Evolutionary conservation across 1,140 invertebrate genomes (phyloP).

Genomic region (Wasmannia auropunctata): DNA sequence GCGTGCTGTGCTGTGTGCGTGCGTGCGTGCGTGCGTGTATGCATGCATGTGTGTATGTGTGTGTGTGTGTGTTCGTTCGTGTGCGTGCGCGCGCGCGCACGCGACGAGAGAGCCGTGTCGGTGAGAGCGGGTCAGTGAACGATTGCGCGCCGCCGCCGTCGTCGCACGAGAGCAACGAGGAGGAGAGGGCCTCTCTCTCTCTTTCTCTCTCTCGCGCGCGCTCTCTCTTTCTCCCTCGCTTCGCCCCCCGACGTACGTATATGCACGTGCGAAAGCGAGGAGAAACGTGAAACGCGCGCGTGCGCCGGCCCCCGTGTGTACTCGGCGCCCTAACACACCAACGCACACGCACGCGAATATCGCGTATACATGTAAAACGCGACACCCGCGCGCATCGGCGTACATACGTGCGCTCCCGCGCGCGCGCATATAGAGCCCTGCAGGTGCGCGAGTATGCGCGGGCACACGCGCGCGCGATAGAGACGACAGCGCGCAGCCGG

Average conservation of each 20-base stretch:
- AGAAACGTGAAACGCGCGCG: constrained; percentile 70
- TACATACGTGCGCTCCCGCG: neutral
- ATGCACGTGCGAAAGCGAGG: constrained; percentile 68
- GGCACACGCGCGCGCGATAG: constrained; percentile 21
- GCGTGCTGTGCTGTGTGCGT: neutral
- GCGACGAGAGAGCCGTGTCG: constrained; percentile 29
- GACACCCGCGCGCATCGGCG: no score
- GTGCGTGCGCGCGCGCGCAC: neutral
- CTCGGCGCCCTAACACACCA: constrained; percentile 23
- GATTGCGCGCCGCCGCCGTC: constrained; percentile 60
- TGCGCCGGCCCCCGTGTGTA: constrained; percentile 53
- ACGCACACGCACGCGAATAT: neutral
- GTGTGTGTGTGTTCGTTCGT: neutral
- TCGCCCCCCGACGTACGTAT: constrained; percentile 38
- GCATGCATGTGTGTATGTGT: neutral
- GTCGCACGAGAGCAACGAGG: constrained; percentile 39
- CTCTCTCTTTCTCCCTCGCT: neutral
- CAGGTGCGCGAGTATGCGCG: constrained; percentile 50
- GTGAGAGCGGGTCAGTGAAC: constrained; percentile 72
- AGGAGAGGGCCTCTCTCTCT: constrained; percentile 42
- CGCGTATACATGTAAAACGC: no score
- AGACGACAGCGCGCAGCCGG: constrained; percentile 53
- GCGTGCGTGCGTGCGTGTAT: neutral
- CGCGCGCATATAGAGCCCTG: constrained; percentile 16
- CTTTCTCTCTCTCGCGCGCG: neutral